Base-by-base conservation (phyloP, 2,888 invertebrate genomes). In the Phyllotreta striolata region DNA sequence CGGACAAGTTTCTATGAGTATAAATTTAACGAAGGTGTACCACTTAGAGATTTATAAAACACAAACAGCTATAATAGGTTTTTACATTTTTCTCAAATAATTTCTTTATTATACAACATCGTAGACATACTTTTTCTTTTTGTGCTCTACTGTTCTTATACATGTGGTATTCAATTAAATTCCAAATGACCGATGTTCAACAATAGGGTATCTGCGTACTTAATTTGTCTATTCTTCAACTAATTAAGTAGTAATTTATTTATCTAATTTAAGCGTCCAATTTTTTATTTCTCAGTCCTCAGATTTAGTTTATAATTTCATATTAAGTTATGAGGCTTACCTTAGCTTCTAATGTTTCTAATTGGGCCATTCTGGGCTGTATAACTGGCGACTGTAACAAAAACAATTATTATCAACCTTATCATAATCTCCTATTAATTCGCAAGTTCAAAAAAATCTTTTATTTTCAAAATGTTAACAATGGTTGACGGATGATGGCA, bases 261-360 rank as follows among this genome's bases (percentile, higher is more conserved):
- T 58, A 5, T 13, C 24, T n/a, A 9, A 57, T 5, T 3, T 9
- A 49, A 10, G 34, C 10, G 49, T 6, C n/a, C 24, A 3, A 51
- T 24, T 10, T 10, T 6, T 7, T 10, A 14, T 1, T 24, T 24
- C 24, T 24, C 24, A 24, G 24, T 24, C 4, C 24, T 24, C 4
- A 3, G 24, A 24, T 24, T 24, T 24, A 24, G 1, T 24, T 24
- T 24, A 3, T 24, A 24, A 4, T 24, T 24, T 24, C n/a, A 40
- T 13, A 39, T 47, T 6, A 14, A 64, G 81, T 84, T n/a, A n/a
- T n/a, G n/a, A n/a, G 24, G 2, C 24, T 83, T 82, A 91, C 91
- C 87, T 91, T 91, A 70, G 91, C 91, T 82, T 91, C 91, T 77
- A 91, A 83, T 70, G 86, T 90, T 80, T 91, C 91, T 76, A 91